Evolutionary conservation across 2,113 vertebrate species (phyloP).

Genomic region (Scartelaos histophorus): DNA sequence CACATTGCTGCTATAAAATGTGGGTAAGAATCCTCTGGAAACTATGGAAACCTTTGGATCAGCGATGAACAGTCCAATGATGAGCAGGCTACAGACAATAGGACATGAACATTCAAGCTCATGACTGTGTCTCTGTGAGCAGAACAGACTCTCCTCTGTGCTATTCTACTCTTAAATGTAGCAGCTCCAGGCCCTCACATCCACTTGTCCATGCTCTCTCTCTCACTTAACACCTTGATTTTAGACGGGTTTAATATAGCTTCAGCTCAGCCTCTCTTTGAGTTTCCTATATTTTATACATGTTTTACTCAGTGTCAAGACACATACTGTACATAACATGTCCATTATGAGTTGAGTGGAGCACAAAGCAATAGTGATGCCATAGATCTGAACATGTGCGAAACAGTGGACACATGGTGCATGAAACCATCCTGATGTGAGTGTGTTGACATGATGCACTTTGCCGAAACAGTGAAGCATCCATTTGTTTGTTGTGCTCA

Average conservation of each 20-base stretch:
- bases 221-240: slow-evolving; percentile 41
- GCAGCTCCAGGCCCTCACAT: slow-evolving; percentile 57
- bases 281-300: slow-evolving; percentile 41
- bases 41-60: slow-evolving; percentile 62
- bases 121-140: slow-evolving; percentile 39
- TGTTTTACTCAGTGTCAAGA: slow-evolving; percentile 65
- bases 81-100: slow-evolving; percentile 37
- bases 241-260: slow-evolving; percentile 53
- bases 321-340: slow-evolving; percentile 61
- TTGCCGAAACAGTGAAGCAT: slow-evolving; percentile 14
- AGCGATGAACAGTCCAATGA: slow-evolving; percentile 36
- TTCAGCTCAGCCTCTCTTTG: slow-evolving; percentile 47
- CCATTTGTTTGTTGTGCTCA: slow-evolving; percentile 53
- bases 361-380: slow-evolving; percentile 70
- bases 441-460: slow-evolving; percentile 26
- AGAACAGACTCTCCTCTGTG: slow-evolving; percentile 26
- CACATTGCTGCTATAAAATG: slow-evolving; percentile 73
- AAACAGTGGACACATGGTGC: slow-evolving; percentile 40
- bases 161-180: slow-evolving; percentile 68
- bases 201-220: slow-evolving; percentile 20
- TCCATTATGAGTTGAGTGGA: slow-evolving; percentile 42
- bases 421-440: slow-evolving; percentile 38
- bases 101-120: slow-evolving; percentile 25
- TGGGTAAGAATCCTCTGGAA: slow-evolving; percentile 58
- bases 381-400: slow-evolving; percentile 42